phyloP scores from a whole-genome alignment of 1,140 invertebrate genomes.

The Psilanteris sp. region DNA sequence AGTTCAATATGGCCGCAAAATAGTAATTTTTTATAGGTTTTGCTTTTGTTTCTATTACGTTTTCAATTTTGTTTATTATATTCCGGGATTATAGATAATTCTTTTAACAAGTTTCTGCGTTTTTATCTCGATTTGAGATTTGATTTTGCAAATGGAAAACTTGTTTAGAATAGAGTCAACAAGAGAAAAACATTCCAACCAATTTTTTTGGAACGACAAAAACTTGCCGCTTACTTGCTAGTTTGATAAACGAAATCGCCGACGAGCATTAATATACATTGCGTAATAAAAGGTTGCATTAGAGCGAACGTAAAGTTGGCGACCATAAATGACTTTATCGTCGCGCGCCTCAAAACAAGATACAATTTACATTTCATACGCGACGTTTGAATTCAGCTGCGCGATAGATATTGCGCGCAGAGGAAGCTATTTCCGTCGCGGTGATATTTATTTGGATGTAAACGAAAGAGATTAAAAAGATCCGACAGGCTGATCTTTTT shows the following conservation, averaged over 20 bases:
- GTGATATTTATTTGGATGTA: conserved; percentile 45
- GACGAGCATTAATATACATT: conserved; percentile 18
- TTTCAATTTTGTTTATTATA: too few species aligned
- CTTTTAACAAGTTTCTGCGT: too few species aligned
- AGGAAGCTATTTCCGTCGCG: conserved; percentile 25
- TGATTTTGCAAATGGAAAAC: too few species aligned
- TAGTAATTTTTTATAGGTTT: too few species aligned
- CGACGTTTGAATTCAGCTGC: conserved; percentile 15
- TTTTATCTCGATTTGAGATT: too few species aligned
- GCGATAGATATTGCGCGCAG: conserved; percentile 27
- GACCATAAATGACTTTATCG: conserved; percentile 27
- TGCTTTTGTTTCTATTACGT: too few species aligned
- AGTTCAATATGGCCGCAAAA: too few species aligned
- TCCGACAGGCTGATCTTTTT: conserved; percentile 10
- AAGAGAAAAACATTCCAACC: too few species aligned
- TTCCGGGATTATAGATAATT: too few species aligned
- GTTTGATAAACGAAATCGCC: conserved; percentile 2
- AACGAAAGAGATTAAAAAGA: conserved; percentile 45
- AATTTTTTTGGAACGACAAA: too few species aligned
- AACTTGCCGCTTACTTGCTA: background rate
- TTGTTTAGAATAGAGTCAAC: too few species aligned
- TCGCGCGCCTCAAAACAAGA: conserved; percentile 29
- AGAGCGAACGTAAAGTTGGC: conserved; percentile 5
- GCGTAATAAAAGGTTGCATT: conserved; percentile 25
- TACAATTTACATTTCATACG: conserved; percentile 40